Base-by-base conservation (phyloP, 2,113 vertebrate species). In the Siphamia tubifer region DNA sequence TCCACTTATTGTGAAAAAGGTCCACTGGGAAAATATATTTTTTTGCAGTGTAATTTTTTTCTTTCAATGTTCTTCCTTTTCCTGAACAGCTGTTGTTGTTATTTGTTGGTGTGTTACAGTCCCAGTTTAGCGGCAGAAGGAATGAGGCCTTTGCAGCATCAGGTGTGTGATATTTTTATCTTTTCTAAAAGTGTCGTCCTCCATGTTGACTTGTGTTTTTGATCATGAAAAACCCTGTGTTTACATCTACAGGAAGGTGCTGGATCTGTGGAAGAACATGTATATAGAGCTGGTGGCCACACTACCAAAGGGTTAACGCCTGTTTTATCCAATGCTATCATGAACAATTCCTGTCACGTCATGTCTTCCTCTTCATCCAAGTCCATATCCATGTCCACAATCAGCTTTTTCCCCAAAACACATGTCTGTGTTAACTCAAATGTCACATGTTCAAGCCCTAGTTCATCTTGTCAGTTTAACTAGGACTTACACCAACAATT, bases 71-170 rank as follows among this genome's bases (percentile, higher is more conserved):
- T 34, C 52, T 24, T 7, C 32, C 56, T 47, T 34, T 51, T 17
- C 49, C 48, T 55, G 81, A 64, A 86, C 83, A 87, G 53, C 68
- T 87, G 74, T 87, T 81, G 36, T 63, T 69, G 47, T 83, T 57
- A 38, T 73, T 74, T 77, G 57, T 81, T 38, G 47, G 53, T 77
- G 57, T 80, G 57, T 85, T 89, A 52, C 62, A 56, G 60, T 79
- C 62, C 81, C 69, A 87, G 85, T 76, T 83, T 84, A 91, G 90
- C 81, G 86, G 71, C 68, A 56, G 73, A 79, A 56, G 69, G 60
- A 86, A 66, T 67, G 57, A 76, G 75, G 69, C 75, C 77, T 77
- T 81, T 68, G 56, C 58, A 62, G 74, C 70, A 56, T 54, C 79
- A 84, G 83, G 90, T 91, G 72, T 30, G 77, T 76, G 51, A 62